Conservation (phyloP, 2,113 vertebrate genomes). For the Colinus virginianus region DNA sequence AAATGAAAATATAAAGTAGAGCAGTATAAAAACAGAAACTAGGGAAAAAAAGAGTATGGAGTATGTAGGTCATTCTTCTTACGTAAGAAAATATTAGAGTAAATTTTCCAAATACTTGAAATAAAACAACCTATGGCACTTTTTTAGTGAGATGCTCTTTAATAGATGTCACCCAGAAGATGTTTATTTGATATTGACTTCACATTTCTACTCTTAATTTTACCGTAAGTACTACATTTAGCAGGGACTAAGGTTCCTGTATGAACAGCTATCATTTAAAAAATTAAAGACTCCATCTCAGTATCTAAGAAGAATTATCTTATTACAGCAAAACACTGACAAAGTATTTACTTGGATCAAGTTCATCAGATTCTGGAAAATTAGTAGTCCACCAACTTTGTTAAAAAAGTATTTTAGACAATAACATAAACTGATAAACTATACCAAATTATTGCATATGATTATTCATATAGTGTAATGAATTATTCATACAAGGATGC, state of each 20-base stretch:
- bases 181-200: neutral
- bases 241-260: neutral
- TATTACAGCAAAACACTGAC: neutral
- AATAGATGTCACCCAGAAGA: neutral
- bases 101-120: neutral
- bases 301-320: neutral
- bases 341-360: neutral
- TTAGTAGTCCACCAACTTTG: neutral
- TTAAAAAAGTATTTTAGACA: neutral
- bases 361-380: neutral
- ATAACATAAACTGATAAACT: neutral
- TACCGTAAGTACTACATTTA: neutral
- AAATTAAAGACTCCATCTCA: neutral
- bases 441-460: neutral
- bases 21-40: neutral
- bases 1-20: constrained; percentile 10
- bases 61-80: neutral
- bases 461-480: neutral
- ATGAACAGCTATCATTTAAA: neutral
- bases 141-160: neutral
- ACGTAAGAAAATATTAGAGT: neutral
- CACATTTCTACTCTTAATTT: neutral
- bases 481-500: neutral
- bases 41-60: neutral
- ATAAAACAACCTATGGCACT: neutral